Base-by-base conservation (phyloP, 2,888 invertebrate species). In the Melipona bicolor region DNA sequence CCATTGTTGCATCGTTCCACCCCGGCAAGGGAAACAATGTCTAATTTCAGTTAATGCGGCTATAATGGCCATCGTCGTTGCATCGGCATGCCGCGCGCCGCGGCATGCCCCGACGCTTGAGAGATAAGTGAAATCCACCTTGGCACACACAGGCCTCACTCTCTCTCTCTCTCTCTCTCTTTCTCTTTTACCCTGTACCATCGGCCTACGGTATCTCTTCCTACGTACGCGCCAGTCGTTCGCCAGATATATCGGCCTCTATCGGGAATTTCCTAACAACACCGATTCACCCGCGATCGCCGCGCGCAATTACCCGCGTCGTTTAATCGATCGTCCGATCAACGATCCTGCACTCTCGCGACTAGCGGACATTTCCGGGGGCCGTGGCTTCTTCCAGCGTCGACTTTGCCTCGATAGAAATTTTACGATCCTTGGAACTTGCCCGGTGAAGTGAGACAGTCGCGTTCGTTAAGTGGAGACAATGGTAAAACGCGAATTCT, bases 41-140 rank as follows among this genome's bases (percentile, higher is more conserved):
- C 92, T 92, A 92, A 92, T 92, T 92, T 92, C 90, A 89, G 90
- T 92, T 91, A 92, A 92, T 92, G 89, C 90, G 89, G 79, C 89
- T 87, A 85, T 92, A 92, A 92, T 92, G 91, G 90, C 19, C 76
- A 81, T 84, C 89, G 88, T 89, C 88, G 90, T 88, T 88, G 87
- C 81, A 86, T 80, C 87, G 84, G 62, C 36, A 71, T 64, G 78
- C 74, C 77, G 74, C 68, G 78, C 74, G 54, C 77, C 72, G 77
- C 72, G 52, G 79, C 73, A 72, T 59, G 74, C 77, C 64, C 74
- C 86, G 74, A 83, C 81, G 87, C 85, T 43, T 87, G 83, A 80
- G 84, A 83, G 89, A 89, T 91, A 91, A 91, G 87, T 91, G 90
- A 90, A 91, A 91, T 89, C 83, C 87, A 79, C 76, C 80, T 64